phyloP scores from a whole-genome alignment of 2,888 invertebrate species.

The Phyto melanocephala region DNA sequence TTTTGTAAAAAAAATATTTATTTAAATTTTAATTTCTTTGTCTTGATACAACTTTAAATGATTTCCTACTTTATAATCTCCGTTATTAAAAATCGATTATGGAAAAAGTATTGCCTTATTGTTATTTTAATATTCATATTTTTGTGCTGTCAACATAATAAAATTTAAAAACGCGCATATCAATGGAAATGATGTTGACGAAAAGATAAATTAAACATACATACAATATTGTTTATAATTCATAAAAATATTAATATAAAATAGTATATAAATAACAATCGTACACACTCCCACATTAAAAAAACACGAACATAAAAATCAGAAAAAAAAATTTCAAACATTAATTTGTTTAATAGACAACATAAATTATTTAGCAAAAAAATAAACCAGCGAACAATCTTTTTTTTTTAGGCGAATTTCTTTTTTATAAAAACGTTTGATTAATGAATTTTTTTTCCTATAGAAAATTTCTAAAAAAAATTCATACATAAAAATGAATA shows the following conservation, averaged over 20 bases:
- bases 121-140: conserved; percentile 1
- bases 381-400: background rate
- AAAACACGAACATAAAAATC: background rate
- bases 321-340: background rate
- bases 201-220: background rate
- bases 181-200: conserved; percentile 3
- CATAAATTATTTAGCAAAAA: background rate
- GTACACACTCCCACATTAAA: conserved; percentile 27
- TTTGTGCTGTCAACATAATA: background rate
- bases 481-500: too few relatives aligned
- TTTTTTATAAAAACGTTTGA: too few relatives aligned
- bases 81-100: conserved; percentile 18
- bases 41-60: background rate
- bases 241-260: background rate
- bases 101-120: background rate
- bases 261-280: background rate
- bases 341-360: conserved; percentile 17
- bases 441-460: too few relatives aligned
- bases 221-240: conserved; percentile 13
- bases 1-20: background rate
- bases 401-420: too few relatives aligned
- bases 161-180: conserved; percentile 8
- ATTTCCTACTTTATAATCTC: background rate
- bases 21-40: background rate
- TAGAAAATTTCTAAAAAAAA: too few relatives aligned